These are phyloP conservation scores for Menidia menidia DNA, from an alignment of 2,797 vertebrate genomes.

Conservation along the genomic window DNA sequence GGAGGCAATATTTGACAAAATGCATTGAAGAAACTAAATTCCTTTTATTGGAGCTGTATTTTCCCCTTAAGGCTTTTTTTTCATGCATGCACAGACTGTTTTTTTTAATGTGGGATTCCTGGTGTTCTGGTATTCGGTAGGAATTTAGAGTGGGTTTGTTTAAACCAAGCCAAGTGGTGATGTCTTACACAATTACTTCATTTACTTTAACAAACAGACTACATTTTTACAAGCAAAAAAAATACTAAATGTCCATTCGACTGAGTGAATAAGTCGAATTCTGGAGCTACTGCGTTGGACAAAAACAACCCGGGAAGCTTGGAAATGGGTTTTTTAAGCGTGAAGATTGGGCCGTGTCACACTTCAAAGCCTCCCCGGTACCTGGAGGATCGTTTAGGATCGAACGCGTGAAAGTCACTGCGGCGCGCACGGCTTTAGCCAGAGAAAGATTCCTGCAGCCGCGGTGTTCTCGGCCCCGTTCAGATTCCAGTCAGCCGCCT, in stretches of 20 bases:
- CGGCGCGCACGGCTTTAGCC: slow-evolving; percentile 33
- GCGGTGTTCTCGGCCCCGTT: slow-evolving; percentile 36
- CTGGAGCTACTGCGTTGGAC: not conserved
- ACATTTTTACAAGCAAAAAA: too few relatives aligned
- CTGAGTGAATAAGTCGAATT: too few relatives aligned
- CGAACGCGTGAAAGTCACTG: slow-evolving; percentile 25
- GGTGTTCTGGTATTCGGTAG: too few relatives aligned
- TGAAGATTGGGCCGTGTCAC: slow-evolving; percentile 7
- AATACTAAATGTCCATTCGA: too few relatives aligned
- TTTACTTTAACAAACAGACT: too few relatives aligned
- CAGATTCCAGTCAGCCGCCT: slow-evolving; percentile 49
- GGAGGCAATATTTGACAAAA: not conserved
- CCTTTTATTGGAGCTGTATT: too few relatives aligned
- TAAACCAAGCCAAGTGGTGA: too few relatives aligned
- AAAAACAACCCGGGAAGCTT: not conserved
- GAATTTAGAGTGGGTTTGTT: too few relatives aligned
- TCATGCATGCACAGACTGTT: not conserved
- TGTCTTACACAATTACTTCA: too few relatives aligned
- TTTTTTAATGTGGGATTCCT: too few relatives aligned
- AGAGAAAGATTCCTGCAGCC: slow-evolving; percentile 40
- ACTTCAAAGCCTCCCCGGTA: slow-evolving; percentile 27
- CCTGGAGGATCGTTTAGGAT: slow-evolving; percentile 44
- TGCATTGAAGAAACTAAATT: not conserved
- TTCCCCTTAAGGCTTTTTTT: not conserved
- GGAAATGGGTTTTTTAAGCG: not conserved